These are phyloP conservation scores for Onychomys leucogaster DNA, from an alignment of 2,797 vertebrate genomes.

Conservation along the genomic window DNA sequence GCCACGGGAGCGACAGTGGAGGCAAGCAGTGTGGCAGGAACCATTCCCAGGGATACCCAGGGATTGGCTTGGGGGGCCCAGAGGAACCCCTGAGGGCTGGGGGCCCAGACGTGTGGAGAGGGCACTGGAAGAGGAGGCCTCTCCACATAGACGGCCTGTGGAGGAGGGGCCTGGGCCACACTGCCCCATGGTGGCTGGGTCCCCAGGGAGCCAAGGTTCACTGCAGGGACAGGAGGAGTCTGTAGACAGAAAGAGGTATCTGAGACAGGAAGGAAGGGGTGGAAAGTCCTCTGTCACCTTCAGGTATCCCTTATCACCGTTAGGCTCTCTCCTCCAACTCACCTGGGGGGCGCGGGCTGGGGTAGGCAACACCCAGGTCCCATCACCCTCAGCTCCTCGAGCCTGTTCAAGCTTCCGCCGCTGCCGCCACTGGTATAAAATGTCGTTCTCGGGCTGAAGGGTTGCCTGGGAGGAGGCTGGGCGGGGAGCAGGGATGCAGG, in stretches of 20 bases:
- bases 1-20: neutral
- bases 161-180: neutral
- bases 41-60: conserved; percentile 6
- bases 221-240: conserved; percentile 41
- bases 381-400: conserved; percentile 50
- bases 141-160: neutral
- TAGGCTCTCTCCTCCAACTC: neutral
- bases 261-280: neutral
- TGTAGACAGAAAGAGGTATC: conserved; percentile 4
- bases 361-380: conserved; percentile 59
- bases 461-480: conserved; percentile 50
- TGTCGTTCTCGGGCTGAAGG: conserved; percentile 91
- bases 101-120: conserved; percentile 63
- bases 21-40: neutral
- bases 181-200: conserved; percentile 41
- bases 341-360: conserved; percentile 46
- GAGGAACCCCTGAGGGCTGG: conserved; percentile 53
- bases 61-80: conserved; percentile 65
- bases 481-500: neutral
- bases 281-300: neutral
- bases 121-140: conserved; percentile 10
- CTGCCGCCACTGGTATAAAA: conserved; percentile 95
- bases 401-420: conserved; percentile 93
- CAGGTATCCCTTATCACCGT: neutral
- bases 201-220: neutral